Evolutionary conservation across 1,140 invertebrate species (phyloP), one percentile per base, ranked within the genome.

Genomic region (Druon quercuslanigerum): DNA sequence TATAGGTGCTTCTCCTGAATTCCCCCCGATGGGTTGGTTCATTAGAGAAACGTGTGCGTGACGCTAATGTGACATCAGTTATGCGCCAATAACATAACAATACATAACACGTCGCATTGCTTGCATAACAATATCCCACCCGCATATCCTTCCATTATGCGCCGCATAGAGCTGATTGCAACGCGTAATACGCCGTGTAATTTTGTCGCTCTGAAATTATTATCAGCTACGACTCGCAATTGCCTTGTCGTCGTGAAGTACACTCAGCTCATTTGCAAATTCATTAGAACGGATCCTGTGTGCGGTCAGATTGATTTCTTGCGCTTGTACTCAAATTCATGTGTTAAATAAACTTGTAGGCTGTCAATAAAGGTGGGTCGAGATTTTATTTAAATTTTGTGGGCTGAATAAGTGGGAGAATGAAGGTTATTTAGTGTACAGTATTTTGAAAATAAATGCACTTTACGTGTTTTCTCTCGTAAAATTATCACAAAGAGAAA

Each of bases 21-120:
- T 60, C 57, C 57, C 57, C 25, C 57, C 25, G 20, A 60, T 60
- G 57, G 57, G 57, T 40, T 40, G 85, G 84, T 88, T 88, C 86
- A 88, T 88, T 88, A 88, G 81, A 83, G 81, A 72, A 81, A 83
- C 82, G 79, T 85, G 84, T 75, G 77, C 78, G 71, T 78, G 86
- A 87, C 85, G 82, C 84, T 88, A 88, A 88, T 87, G 85, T 85
- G 83, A 86, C 86, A 88, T 88, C 87, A 87, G 87, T 88, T 88
- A 88, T 87, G 86, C 86, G 84, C 87, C 87, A 87, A 88, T 88
- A 88, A 88, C 86, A 87, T 87, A 88, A 88, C 87, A 87, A 87
- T 88, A 87, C 86, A 87, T 87, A 87, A 87, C 86, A 86, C 86
- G 85, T 87, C 84, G 84, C 86, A 86, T 88, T 88, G 87, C 86